Percentiles rank a stretch among this genome's conserved stretches.
Conservation (phyloP, 1,140 invertebrate species). For the Belonocnema kinseyi region DNA sequence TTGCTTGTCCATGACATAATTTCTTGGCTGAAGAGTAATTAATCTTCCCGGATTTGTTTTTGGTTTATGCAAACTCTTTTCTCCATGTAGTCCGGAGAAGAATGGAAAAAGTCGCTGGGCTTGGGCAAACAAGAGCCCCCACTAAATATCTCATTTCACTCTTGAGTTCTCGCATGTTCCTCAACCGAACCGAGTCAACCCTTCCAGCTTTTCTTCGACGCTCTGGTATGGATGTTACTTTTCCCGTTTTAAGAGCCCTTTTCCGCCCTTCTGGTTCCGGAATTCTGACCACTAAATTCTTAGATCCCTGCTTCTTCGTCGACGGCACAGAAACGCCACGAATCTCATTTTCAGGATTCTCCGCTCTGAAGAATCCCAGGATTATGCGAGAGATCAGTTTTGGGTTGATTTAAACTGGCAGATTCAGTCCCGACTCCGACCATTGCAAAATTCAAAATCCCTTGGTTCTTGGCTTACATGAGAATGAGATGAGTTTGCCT, state of each 20-base stretch:
- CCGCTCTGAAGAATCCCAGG: conserved; percentile 6
- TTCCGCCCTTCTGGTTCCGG: conserved; percentile 28
- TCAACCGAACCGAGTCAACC: conserved; percentile 35
- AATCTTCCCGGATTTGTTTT: background rate
- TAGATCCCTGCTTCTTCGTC: background rate
- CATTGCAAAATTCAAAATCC: background rate
- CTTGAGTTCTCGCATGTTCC: conserved; percentile 25
- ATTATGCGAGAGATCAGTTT: conserved; percentile 19
- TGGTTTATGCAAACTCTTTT: background rate
- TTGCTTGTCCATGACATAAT: background rate
- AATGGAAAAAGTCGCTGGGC: background rate
- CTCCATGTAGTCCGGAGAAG: background rate
- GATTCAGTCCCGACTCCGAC: background rate
- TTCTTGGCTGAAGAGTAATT: background rate
- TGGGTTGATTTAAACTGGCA: conserved; percentile 22
- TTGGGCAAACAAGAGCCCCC: conserved; percentile 4
- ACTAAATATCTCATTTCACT: conserved; percentile 32
- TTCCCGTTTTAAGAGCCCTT: conserved; percentile 36
- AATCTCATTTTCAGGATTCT: conserved; percentile 24
- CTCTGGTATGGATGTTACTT: background rate
- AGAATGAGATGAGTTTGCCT: background rate
- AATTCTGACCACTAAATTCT: conserved; percentile 30
- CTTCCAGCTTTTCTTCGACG: conserved; percentile 29
- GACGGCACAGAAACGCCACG: conserved; percentile 3
- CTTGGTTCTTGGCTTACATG: background rate